A percentile compares a stretch with the other conserved stretches of the same genome.
These are phyloP conservation scores for Phasianus colchicus DNA, from an alignment of 2,113 vertebrate genomes.

Conservation along the genomic window DNA sequence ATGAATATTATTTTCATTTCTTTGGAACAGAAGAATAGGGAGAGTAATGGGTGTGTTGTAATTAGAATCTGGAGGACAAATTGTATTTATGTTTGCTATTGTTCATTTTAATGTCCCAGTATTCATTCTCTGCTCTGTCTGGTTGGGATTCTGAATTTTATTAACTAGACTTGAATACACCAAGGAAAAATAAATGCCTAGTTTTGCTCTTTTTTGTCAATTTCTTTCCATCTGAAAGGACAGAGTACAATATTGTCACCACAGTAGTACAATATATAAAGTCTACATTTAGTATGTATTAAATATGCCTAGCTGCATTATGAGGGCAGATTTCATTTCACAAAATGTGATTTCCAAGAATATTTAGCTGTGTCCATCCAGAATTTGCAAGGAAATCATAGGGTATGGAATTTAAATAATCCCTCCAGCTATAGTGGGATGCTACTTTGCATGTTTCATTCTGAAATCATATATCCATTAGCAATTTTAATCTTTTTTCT, in stretches of 20 bases:
- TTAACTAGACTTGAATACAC: neutral
- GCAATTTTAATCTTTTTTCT: neutral
- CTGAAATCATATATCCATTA: neutral
- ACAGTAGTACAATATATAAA: neutral
- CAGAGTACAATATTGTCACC: neutral
- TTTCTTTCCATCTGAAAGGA: neutral
- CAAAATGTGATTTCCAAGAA: neutral
- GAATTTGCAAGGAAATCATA: neutral
- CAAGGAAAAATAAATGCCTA: neutral
- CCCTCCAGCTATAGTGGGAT: neutral
- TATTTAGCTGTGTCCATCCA: neutral
- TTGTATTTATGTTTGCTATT: slow-evolving; percentile 25
- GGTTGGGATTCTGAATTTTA: slow-evolving; percentile 17
- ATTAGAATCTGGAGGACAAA: slow-evolving; percentile 10
- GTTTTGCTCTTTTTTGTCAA: neutral
- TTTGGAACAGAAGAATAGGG: neutral
- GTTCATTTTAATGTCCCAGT: slow-evolving; percentile 24
- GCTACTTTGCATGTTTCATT: neutral
- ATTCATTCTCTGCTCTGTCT: neutral
- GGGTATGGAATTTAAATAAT: neutral
- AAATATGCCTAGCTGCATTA: neutral
- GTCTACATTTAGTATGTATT: neutral
- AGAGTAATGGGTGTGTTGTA: neutral
- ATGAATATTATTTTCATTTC: neutral
- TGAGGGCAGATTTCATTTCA: neutral